Evolutionary conservation across 2,888 invertebrate genomes (phyloP).

Genomic region (Amblyjoppa fuscipennis): DNA sequence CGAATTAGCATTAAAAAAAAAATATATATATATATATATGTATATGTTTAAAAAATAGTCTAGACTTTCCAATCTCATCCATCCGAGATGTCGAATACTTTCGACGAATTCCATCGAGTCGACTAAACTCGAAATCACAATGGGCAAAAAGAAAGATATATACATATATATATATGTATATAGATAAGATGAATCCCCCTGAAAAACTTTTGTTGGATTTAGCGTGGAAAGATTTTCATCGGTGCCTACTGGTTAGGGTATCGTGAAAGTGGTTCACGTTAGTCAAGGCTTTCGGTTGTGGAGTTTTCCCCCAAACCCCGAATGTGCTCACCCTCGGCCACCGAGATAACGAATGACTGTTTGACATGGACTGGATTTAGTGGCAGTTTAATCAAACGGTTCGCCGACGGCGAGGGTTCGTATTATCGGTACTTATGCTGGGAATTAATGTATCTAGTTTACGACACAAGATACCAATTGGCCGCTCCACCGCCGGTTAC

Average conservation of each 20-base stretch:
- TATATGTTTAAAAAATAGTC: not conserved
- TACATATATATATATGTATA: not conserved
- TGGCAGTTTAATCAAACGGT: conserved; percentile 71
- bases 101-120: conserved; percentile 21
- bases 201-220: conserved; percentile 53
- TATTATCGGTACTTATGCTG: conserved; percentile 69
- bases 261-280: conserved; percentile 53
- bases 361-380: conserved; percentile 70
- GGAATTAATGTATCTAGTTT: conserved; percentile 68
- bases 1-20: not conserved
- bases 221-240: conserved; percentile 62
- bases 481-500: conserved; percentile 35
- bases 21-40: too few relatives aligned
- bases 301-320: conserved; percentile 35
- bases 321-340: conserved; percentile 44
- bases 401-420: conserved; percentile 62
- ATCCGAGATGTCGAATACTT: not conserved
- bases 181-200: conserved; percentile 15
- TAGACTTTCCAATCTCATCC: not conserved
- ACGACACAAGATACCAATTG: conserved; percentile 67
- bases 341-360: conserved; percentile 70
- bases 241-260: conserved; percentile 32
- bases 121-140: conserved; percentile 29
- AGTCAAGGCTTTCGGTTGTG: conserved; percentile 56
- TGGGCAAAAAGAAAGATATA: not conserved